Conservation (phyloP, 2,797 vertebrate species). For the Lepidocolaptes lacrymiger region DNA sequence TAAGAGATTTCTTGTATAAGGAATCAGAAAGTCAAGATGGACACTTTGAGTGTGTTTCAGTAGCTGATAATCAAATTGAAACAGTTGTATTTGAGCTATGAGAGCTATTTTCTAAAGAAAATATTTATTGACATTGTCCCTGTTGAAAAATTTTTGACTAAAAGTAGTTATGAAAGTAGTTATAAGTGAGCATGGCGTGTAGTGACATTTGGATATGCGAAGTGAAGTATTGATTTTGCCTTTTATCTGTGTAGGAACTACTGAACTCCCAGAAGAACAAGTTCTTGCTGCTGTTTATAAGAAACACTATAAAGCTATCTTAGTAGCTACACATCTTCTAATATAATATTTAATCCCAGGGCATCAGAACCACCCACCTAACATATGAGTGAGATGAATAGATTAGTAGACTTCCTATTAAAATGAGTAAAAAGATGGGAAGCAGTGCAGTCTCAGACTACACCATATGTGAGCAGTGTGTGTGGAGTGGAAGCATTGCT, state of each 20-base stretch:
- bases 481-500: not conserved
- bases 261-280: not conserved
- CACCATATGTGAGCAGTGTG: not conserved
- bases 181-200: not conserved
- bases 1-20: not conserved
- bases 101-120: not conserved
- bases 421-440: not conserved
- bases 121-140: not conserved
- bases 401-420: not conserved
- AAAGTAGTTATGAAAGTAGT: not conserved
- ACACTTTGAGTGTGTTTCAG: not conserved
- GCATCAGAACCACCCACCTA: not conserved
- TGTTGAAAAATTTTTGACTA: not conserved
- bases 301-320: not conserved
- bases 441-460: accelerated
- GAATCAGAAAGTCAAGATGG: not conserved
- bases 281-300: not conserved
- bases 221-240: not conserved
- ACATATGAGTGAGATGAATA: not conserved
- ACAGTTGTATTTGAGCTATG: not conserved
- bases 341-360: not conserved
- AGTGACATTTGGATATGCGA: not conserved
- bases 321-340: not conserved
- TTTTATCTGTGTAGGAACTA: not conserved
- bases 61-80: not conserved